These are phyloP conservation scores for Morone chrysops DNA, from an alignment of 2,113 vertebrate genomes.

Conservation along the genomic window DNA sequence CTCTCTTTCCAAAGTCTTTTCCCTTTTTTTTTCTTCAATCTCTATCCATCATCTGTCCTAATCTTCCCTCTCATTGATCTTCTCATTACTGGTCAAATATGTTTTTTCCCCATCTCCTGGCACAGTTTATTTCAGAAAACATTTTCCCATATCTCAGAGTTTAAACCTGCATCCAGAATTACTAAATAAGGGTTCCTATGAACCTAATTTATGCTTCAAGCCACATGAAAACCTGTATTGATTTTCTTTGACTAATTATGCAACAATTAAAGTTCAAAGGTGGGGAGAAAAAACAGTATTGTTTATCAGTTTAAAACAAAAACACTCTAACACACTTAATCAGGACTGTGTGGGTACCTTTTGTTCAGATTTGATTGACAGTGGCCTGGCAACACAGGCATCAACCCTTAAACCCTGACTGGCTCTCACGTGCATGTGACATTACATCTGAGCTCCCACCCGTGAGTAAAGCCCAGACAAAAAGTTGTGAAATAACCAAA, in stretches of 20 bases:
- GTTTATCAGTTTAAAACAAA: neutral
- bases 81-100: slow-evolving; percentile 66
- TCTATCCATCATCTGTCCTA: slow-evolving; percentile 68
- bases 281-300: neutral
- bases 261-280: slow-evolving; percentile 1
- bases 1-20: slow-evolving; percentile 47
- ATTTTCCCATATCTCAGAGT: slow-evolving; percentile 13
- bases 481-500: neutral
- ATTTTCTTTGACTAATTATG: neutral
- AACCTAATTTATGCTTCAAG: neutral
- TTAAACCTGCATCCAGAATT: neutral
- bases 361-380: neutral
- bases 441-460: neutral
- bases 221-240: neutral
- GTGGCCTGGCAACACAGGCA: neutral
- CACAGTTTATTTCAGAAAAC: slow-evolving; percentile 48
- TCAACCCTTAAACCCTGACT: neutral
- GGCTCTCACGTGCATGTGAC: neutral
- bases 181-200: neutral
- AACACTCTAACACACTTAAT: too few species aligned
- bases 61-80: slow-evolving; percentile 71
- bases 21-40: slow-evolving; percentile 46
- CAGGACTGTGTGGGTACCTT: neutral
- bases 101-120: slow-evolving; percentile 35
- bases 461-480: neutral